phyloP scores from a whole-genome alignment of 2,797 vertebrate species.

The Darevskia mixta region DNA sequence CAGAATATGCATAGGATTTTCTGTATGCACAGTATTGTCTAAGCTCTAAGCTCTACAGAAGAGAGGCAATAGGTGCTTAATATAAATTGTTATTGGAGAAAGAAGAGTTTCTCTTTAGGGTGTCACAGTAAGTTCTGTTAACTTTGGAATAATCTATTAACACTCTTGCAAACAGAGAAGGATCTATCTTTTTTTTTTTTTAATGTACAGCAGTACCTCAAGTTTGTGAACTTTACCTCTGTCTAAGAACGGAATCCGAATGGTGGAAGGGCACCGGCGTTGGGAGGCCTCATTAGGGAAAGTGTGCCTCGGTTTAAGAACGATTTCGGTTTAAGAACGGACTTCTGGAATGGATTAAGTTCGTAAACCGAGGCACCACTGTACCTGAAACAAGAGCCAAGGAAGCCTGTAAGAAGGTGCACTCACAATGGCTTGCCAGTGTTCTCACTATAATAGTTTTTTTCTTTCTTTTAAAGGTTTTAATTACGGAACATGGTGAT shows the following conservation, averaged over 20 bases:
- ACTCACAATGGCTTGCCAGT: neutral
- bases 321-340: too few relatives aligned
- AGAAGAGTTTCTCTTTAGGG: neutral
- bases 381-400: neutral
- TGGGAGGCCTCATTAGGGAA: too few relatives aligned
- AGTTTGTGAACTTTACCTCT: too few relatives aligned
- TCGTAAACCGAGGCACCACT: too few relatives aligned
- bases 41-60: neutral
- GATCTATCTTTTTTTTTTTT: neutral
- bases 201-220: too few relatives aligned
- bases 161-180: neutral
- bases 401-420: neutral
- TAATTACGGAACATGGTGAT: conserved; percentile 96
- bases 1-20: neutral
- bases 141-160: neutral
- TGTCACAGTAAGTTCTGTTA: neutral
- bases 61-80: neutral
- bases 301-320: too few relatives aligned
- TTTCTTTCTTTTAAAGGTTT: conserved; percentile 81
- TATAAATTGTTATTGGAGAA: neutral
- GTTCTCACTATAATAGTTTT: neutral
- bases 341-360: too few relatives aligned
- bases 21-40: neutral
- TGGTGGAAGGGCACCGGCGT: too few relatives aligned
- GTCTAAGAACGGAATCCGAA: too few relatives aligned